These are phyloP conservation scores for Eudemis profundana DNA, from an alignment of 2,888 invertebrate species.

Conservation along the genomic window DNA sequence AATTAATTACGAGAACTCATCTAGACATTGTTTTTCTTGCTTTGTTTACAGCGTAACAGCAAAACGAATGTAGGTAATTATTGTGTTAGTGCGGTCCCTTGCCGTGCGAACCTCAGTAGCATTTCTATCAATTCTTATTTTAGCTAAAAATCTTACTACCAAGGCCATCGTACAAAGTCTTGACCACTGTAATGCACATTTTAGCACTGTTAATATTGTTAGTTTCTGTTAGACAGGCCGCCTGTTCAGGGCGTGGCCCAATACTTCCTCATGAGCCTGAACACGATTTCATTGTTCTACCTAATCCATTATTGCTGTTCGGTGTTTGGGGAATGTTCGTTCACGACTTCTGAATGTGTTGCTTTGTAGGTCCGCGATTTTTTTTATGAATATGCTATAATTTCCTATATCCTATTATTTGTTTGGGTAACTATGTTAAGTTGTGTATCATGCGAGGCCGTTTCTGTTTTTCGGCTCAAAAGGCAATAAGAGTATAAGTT, in stretches of 20 bases:
- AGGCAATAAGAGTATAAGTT: background rate
- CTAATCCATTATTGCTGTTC: constrained; percentile 48
- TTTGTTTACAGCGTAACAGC: too few species aligned
- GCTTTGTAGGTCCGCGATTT: constrained; percentile 1
- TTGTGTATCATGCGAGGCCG: background rate
- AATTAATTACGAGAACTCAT: too few species aligned
- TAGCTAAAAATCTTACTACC: too few species aligned
- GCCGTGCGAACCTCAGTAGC: too few species aligned
- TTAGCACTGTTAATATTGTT: background rate
- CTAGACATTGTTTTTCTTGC: too few species aligned
- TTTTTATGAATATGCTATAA: constrained; percentile 12
- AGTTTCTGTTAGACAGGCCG: background rate
- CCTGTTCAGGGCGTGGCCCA: constrained; percentile 49
- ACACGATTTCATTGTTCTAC: constrained; percentile 57
- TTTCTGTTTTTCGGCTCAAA: background rate
- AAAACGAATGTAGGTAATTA: too few species aligned
- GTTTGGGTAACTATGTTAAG: constrained; percentile 13
- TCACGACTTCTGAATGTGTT: constrained; percentile 49
- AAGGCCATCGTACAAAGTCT: too few species aligned
- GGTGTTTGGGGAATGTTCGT: constrained; percentile 52
- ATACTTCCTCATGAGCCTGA: constrained; percentile 49
- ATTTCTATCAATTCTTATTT: too few species aligned
- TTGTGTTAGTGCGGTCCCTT: too few species aligned
- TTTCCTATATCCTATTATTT: constrained; percentile 17
- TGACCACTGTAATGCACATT: too few species aligned